Percentiles rank a stretch among this genome's conserved stretches.
Conservation (phyloP, 2,797 vertebrate genomes). For the Oreochromis mossambicus region DNA sequence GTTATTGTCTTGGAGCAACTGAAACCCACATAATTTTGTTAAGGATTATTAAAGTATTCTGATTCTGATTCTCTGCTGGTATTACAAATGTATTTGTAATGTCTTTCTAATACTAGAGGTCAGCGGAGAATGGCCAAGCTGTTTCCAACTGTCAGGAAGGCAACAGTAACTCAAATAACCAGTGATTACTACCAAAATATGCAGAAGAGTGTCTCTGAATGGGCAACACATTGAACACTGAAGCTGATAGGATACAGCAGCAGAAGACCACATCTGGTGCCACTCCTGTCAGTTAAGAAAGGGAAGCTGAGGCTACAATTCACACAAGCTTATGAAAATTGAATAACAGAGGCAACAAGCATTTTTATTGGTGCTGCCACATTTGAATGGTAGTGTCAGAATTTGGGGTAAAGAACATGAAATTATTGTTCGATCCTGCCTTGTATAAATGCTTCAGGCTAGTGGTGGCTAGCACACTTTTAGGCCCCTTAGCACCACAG, state of each 20-base stretch:
- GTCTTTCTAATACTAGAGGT: not conserved
- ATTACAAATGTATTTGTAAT: not conserved
- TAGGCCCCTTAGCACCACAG: not conserved
- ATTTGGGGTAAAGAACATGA: not conserved
- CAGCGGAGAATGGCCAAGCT: not conserved
- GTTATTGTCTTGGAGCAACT: not conserved
- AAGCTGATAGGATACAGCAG: not conserved
- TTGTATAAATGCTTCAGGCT: not conserved
- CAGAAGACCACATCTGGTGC: not conserved
- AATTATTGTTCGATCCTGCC: not conserved
- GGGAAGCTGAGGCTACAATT: not conserved
- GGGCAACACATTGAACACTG: not conserved
- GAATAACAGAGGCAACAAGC: not conserved
- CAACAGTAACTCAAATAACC: not conserved
- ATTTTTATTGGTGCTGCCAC: not conserved
- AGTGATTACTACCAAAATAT: not conserved
- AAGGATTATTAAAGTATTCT: not conserved
- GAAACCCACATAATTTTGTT: not conserved
- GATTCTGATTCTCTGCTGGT: not conserved
- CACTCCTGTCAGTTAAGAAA: not conserved
- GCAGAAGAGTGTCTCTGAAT: not conserved
- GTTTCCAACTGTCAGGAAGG: not conserved
- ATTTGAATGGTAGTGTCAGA: not conserved
- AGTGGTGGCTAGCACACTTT: not conserved
- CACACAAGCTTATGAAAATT: not conserved